phyloP scores from a whole-genome alignment of 1,140 invertebrate genomes.

The Neodiprion pinetum region DNA sequence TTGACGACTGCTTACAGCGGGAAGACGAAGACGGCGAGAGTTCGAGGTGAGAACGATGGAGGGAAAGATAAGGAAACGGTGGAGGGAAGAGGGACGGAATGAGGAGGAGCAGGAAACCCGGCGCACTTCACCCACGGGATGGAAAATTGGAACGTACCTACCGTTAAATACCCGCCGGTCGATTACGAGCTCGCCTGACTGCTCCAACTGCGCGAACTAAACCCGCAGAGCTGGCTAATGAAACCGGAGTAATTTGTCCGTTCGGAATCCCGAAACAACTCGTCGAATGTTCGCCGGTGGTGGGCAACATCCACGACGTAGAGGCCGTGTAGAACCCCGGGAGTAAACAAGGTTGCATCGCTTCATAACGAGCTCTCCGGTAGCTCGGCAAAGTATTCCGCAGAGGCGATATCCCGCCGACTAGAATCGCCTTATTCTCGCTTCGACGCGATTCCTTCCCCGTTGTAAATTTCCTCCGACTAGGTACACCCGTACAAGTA shows the following conservation, averaged over 20 bases:
- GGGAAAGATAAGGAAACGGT: conserved; percentile 19
- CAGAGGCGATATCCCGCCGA: neutral
- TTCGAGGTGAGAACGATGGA: conserved; percentile 9
- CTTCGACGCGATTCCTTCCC: neutral
- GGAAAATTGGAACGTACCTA: neutral
- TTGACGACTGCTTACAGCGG: too few species aligned
- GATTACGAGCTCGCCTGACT: conserved; percentile 13
- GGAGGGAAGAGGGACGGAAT: conserved; percentile 21
- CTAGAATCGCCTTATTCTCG: neutral
- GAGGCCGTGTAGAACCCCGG: neutral
- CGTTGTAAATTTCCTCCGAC: neutral
- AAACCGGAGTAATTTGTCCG: conserved; percentile 2
- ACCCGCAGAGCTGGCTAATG: neutral
- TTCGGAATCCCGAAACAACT: neutral
- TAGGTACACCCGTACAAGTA: neutral
- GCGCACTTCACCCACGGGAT: neutral
- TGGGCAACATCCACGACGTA: neutral
- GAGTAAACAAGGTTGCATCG: conserved; percentile 1
- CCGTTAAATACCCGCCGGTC: neutral
- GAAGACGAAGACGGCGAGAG: neutral
- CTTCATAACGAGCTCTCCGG: neutral
- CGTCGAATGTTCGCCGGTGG: neutral
- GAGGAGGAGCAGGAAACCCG: conserved; percentile 3
- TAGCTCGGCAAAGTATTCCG: neutral
- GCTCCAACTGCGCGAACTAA: neutral